Evolutionary conservation across 2,888 invertebrate genomes (phyloP), one percentile per base, ranked within the genome.

Genomic region (Seladonia tumulorum): DNA sequence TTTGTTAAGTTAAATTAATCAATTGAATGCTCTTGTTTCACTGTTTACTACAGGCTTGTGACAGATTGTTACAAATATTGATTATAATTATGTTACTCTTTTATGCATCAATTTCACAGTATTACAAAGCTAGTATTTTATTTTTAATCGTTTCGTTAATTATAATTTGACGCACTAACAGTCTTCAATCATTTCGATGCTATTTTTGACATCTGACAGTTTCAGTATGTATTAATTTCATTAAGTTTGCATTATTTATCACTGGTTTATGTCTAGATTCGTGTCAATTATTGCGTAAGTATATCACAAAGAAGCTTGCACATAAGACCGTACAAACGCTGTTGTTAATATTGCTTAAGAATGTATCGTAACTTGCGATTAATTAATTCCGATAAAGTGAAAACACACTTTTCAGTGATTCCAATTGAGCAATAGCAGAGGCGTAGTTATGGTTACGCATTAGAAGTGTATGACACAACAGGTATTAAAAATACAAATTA

Each of bases 351-450:
- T 71, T 45, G 25, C 22, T 45, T 16, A 42, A 45, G 47, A 68
- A 75, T 35, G 45, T 70, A 70, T 47, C 60, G 12, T 60, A 70
- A 16, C 22, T 35, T 45, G 68, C 22, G n/a, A 60, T 29, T 76
- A 79, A 79, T 81, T 81, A 47, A 29, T 71, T 63, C 53, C 18
- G 4, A 29, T 35, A 35, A 18, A 73, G 35, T 68, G 53, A 57
- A 78, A 68, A 53, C 45, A 60, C 45, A 16, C n/a, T 42, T 29
- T 63, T 14, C 68, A 77, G 68, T 16, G 53, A 25, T 14, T 66
- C 16, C n/a, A 10, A 66, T 68, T 53, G 39, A 42, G 49, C 47
- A 77, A 77, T 18, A 68, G 49, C 68, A 68, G 22, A 39, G 68
- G n/a, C 49, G 35, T 68, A n/a, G n/a, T 60, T 39, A 47, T 25